Evolutionary conservation across 2,888 invertebrate species (phyloP).

Genomic region (Ectemnius cavifrons): DNA sequence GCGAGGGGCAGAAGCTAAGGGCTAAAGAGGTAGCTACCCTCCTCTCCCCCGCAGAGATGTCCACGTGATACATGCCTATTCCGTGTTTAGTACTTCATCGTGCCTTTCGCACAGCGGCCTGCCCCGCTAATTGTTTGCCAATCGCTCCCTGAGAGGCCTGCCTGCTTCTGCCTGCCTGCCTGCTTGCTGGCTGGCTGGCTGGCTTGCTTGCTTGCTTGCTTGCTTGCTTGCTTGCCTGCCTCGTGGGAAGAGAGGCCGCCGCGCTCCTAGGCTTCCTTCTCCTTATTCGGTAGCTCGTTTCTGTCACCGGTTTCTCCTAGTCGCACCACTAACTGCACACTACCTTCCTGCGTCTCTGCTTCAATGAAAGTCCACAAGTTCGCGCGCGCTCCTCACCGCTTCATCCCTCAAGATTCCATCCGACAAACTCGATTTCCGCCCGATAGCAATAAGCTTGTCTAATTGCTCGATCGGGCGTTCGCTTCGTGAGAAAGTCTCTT

Average conservation of each 20-base stretch:
- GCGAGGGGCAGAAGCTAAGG: slow-evolving; percentile 17
- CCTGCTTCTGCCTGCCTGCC: neutral
- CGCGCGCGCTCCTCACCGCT: slow-evolving; percentile 15
- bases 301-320: too few relatives aligned
- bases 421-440: slow-evolving; percentile 13
- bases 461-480: slow-evolving; percentile 1
- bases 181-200: too few relatives aligned
- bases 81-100: slow-evolving; percentile 48
- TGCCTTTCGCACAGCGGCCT: slow-evolving; percentile 45
- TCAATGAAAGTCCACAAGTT: neutral
- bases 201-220: slow-evolving; percentile 12
- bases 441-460: slow-evolving; percentile 10
- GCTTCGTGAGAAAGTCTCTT: neutral
- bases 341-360: neutral
- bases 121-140: slow-evolving; percentile 62
- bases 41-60: slow-evolving; percentile 48
- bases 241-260: slow-evolving; percentile 54
- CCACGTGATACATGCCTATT: slow-evolving; percentile 56
- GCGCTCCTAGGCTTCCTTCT: slow-evolving; percentile 40
- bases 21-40: slow-evolving; percentile 20
- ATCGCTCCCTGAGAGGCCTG: slow-evolving; percentile 50
- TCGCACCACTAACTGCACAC: neutral
- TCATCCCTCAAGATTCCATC: neutral
- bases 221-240: slow-evolving; percentile 13
- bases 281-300: slow-evolving; percentile 54